Evolutionary conservation across 2,113 vertebrate genomes (phyloP), one percentile per base, ranked within the genome.

Genomic region (Lichenostomus cassidix): DNA sequence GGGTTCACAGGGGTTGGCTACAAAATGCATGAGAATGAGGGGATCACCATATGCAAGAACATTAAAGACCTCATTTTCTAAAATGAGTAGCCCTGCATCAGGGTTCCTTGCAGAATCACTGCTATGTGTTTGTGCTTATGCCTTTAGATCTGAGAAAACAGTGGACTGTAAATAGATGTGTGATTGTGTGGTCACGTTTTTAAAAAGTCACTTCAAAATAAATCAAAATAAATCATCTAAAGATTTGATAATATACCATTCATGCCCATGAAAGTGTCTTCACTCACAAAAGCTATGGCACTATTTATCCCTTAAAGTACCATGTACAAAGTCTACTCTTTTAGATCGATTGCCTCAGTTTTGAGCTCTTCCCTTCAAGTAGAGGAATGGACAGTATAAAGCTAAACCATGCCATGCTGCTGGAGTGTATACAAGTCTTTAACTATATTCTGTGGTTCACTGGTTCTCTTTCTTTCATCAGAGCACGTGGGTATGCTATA

Each of bases 141-240:
- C 39, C 53, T 55, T 75, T 41, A 53, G 62, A 67, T 25, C 58
- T 87, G 44, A 87, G 69, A 46, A 78, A 42, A 53, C 8, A 44
- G 5, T 44, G 37, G 11, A 11, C 46, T 58, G 25, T 25, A 84
- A 91, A 60, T 5, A 79, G 19, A 64, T 15, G 21, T 42, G 35
- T 39, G 29, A 37, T 44, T 29, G 19, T 60, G 41, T 37, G 37
- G 58, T 11, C 50, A 52, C 18, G 49, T 71, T 92, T 74, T 23
- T 19, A 6, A 93, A 92, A 84, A 89, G 74, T 27, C 10, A 52
- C 22, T 83, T 70, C 12, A 49, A 83, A 92, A 90, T 44, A 75
- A 70, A 90, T 63, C 6, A 52, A 84, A 87, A 78, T 55, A 78
- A 68, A 65, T 53, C 1, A 15, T n/a, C n/a, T 53, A 9, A 71